Percentiles rank a stretch among this genome's conserved stretches.
Evolutionary conservation across 2,113 vertebrate genomes (phyloP).

Genomic region (Microcebus ravelobensis): DNA sequence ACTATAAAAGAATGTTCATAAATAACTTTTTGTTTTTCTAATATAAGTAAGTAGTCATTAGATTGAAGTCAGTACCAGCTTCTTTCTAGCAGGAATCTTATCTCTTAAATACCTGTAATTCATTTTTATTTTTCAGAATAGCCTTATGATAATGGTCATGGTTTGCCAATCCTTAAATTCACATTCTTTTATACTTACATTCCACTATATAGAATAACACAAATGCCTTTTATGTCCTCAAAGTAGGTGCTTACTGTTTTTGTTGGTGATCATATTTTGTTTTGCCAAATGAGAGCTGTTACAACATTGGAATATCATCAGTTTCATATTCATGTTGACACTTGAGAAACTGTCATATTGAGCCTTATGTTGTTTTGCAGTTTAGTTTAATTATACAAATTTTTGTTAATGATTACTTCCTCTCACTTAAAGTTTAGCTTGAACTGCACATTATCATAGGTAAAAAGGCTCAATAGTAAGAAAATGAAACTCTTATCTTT

Average conservation of each 20-base stretch:
- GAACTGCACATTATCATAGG: background rate
- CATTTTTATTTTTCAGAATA: background rate
- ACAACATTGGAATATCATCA: background rate
- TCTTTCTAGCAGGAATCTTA: background rate
- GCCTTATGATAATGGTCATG: no score
- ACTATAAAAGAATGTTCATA: background rate
- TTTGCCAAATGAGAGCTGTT: background rate
- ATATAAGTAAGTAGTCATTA: background rate
- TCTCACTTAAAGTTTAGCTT: background rate
- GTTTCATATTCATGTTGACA: background rate
- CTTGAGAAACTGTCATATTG: background rate
- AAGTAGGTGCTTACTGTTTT: background rate
- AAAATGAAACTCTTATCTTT: background rate
- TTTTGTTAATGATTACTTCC: background rate
- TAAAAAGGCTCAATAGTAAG: background rate
- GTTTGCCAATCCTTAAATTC: background rate
- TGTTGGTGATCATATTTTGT: background rate
- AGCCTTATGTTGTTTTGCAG: background rate
- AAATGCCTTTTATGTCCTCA: background rate
- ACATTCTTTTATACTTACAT: background rate
- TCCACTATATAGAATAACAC: background rate
- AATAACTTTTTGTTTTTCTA: background rate
- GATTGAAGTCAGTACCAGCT: background rate
- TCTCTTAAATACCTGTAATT: background rate
- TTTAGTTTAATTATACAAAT: background rate